Base-by-base conservation (phyloP, 2,888 invertebrate genomes). In the Icerya purchasi region DNA sequence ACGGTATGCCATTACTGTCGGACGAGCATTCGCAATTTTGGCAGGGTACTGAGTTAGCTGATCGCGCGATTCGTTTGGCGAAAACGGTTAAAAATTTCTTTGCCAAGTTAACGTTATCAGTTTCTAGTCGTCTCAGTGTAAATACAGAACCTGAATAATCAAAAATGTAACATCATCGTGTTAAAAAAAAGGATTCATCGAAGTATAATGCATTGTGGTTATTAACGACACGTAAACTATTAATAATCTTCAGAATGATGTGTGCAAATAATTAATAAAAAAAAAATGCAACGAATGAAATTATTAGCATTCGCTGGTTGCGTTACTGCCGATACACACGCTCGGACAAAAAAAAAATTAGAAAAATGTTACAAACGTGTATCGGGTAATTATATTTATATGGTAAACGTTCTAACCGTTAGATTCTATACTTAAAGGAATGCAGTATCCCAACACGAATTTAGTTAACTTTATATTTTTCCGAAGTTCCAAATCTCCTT, bases 361-460 rank as follows among this genome's bases (percentile, higher is more conserved):
- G n/a, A n/a, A n/a, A n/a, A n/a, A n/a, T n/a, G n/a, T n/a, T n/a
- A n/a, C n/a, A n/a, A n/a, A n/a, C n/a, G n/a, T n/a, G n/a, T n/a
- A n/a, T n/a, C n/a, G n/a, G n/a, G n/a, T n/a, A n/a, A n/a, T n/a
- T n/a, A n/a, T n/a, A n/a, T n/a, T n/a, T n/a, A n/a, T n/a, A n/a
- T n/a, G n/a, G n/a, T n/a, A n/a, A n/a, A n/a, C n/a, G n/a, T n/a
- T n/a, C n/a, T n/a, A n/a, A n/a, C 87, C 91, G 67, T 89, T 87
- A 2, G 87, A 87, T 70, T 90, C 88, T 65, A 90, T 70, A 0
- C 90, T 86, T 21, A 91, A 74, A 0, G 87, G 83, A 1, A 82
- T 80, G 68, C 91, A 91, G 54, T 84, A 77, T 20, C 87, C 87
- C 23, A 89, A 73, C 61, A 78, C 79, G 61, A 78, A 79, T 69